Evolutionary conservation across 2,797 vertebrate species (phyloP), one percentile per base, ranked within the genome.

Genomic region (Propithecus deckenii): DNA sequence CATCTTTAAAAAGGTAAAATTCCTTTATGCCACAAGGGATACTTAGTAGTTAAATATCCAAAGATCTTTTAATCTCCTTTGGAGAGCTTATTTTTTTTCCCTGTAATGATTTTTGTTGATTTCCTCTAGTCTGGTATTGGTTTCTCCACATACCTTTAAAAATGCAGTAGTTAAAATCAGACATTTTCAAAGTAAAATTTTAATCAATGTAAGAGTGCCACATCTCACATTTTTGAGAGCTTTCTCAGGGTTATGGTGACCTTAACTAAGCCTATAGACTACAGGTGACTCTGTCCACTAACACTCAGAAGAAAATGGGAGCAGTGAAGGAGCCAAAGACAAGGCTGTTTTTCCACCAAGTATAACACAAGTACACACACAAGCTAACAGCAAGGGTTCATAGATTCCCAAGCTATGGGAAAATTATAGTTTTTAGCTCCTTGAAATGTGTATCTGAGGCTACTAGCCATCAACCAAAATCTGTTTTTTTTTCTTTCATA

Each of bases 21-120:
- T 89, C n/a, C 63, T 86, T 91, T 86, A 94, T 75, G 83, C 46
- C 50, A 79, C 11, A 71, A 95, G 74, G 57, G 48, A 89, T 69
- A 38, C 81, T 67, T 96, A 63, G 71, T 74, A 78, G 71, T 50
- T 95, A 96, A 96, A 89, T 87, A 89, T 17, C 18, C 61, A 86
- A 71, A 86, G 83, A 80, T 91, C 72, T 94, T 97, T 96, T 89
- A 30, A 93, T 95, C 86, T 95, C 50, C 69, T 96, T 89, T 96
- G 89, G 74, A 75, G 32, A 75, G 35, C n/a, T 75, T 97, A 88
- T 63, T 94, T 75, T 25, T 38, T 90, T 96, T 92, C 84, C 83
- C 71, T 76, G 74, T 91, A 92, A 95, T 93, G 74, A 94, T 59
- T 95, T 94, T 89, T 79, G 78, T 46, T 95, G 79, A 93, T 96